A percentile compares a stretch with the other conserved stretches of the same genome.
Evolutionary conservation across 1,140 invertebrate species (phyloP).

Genomic region (Drosophila pallidifrons): DNA sequence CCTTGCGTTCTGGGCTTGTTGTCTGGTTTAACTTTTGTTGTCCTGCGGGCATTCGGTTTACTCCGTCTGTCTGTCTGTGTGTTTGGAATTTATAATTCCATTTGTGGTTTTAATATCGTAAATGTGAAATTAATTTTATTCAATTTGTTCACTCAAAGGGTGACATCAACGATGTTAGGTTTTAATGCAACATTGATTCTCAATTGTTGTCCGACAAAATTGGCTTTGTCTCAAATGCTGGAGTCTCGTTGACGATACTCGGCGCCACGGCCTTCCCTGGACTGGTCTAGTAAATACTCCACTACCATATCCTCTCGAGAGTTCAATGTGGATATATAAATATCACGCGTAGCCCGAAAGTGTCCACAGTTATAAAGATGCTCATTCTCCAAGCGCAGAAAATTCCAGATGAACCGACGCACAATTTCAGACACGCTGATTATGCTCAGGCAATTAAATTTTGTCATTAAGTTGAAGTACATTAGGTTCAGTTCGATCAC

Average conservation of each 20-base stretch:
- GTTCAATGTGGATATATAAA: slow-evolving; percentile 14
- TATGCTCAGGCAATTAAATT: slow-evolving; percentile 43
- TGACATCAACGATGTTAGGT: background rate
- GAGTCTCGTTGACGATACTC: background rate
- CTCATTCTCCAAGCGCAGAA: slow-evolving; percentile 66
- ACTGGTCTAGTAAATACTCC: background rate
- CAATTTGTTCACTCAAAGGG: slow-evolving; percentile 49
- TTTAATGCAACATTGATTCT: slow-evolving; percentile 56
- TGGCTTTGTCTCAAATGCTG: slow-evolving; percentile 16
- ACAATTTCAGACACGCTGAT: slow-evolving; percentile 46
- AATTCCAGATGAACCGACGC: slow-evolving; percentile 71
- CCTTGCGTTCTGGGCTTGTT: slow-evolving; percentile 27
- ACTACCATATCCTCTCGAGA: slow-evolving; percentile 25
- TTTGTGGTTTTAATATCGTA: slow-evolving; percentile 83
- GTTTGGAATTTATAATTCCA: slow-evolving; percentile 82
- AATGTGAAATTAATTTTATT: slow-evolving; percentile 84
- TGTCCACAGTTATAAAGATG: slow-evolving; percentile 67
- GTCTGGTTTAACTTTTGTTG: slow-evolving; percentile 80
- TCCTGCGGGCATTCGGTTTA: slow-evolving; percentile 66
- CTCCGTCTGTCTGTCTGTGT: slow-evolving; percentile 30
- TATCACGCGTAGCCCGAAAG: slow-evolving; percentile 62
- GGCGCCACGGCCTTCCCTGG: background rate
- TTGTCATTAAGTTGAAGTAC: slow-evolving; percentile 84
- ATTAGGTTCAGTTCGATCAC: slow-evolving; percentile 92
- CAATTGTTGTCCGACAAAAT: slow-evolving; percentile 47